Percentiles rank a stretch among this genome's conserved stretches.
These are phyloP conservation scores for Pachyseris speciosa DNA, from an alignment of 64 coral and sea anemone species.

Conservation along the genomic window DNA sequence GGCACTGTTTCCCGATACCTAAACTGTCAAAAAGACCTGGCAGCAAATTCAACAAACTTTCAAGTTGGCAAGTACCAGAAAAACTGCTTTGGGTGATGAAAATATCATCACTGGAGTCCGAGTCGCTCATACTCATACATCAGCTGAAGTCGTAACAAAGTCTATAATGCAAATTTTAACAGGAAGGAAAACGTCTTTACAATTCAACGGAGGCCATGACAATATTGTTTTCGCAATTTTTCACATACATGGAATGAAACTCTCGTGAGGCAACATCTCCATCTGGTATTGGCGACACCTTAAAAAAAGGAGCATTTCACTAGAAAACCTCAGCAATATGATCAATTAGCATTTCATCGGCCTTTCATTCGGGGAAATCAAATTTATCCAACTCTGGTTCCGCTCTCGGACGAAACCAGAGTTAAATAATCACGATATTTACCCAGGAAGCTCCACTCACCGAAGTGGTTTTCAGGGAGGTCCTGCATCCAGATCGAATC, in stretches of 20 bases:
- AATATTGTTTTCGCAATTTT: not conserved
- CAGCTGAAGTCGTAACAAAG: not conserved
- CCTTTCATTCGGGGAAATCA: too few species aligned
- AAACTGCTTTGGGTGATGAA: slow-evolving; percentile 1
- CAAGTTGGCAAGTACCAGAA: not conserved
- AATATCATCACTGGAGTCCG: not conserved
- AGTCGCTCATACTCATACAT: not conserved
- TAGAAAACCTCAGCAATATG: too few species aligned
- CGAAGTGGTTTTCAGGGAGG: too few species aligned
- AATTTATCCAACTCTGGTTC: too few species aligned
- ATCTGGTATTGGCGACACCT: too few species aligned
- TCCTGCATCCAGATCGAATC: too few species aligned
- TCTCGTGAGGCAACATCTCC: too few species aligned
- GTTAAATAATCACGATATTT: too few species aligned
- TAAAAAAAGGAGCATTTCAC: too few species aligned
- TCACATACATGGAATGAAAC: not conserved
- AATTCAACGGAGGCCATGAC: not conserved
- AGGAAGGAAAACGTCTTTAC: not conserved
- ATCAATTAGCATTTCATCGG: too few species aligned
- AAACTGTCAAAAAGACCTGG: not conserved
- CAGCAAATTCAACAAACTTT: not conserved
- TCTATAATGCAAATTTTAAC: not conserved
- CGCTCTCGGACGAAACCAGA: too few species aligned
- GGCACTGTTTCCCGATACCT: not conserved
- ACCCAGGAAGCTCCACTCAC: too few species aligned